These are phyloP conservation scores for Diceros bicornis DNA, from an alignment of 2,797 vertebrate species.

Conservation along the genomic window DNA sequence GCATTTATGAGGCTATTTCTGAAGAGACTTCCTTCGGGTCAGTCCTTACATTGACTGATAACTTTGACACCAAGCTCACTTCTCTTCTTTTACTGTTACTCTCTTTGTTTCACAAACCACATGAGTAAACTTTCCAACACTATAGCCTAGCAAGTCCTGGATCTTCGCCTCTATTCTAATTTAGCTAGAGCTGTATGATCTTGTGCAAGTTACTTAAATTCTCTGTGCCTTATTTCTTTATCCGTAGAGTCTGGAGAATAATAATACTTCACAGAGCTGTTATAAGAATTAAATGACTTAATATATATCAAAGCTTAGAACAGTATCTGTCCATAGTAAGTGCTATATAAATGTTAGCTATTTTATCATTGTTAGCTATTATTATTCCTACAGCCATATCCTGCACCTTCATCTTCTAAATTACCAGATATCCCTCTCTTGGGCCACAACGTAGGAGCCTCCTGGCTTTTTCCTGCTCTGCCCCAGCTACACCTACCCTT, in stretches of 20 bases:
- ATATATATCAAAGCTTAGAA: background rate
- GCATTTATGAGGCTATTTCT: background rate
- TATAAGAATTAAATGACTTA: background rate
- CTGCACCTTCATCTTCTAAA: background rate
- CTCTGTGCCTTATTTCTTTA: slow-evolving; percentile 58
- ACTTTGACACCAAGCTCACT: background rate
- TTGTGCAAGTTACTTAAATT: background rate
- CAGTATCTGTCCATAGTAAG: background rate
- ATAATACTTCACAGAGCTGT: background rate
- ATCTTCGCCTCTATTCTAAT: slow-evolving; percentile 2
- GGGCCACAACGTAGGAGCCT: background rate
- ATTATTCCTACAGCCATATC: background rate
- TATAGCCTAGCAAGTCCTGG: background rate
- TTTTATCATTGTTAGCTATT: background rate
- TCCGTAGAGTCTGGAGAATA: background rate
- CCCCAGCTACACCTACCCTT: background rate
- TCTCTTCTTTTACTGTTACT: background rate
- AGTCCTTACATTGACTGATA: background rate
- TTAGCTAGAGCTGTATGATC: slow-evolving; percentile 24
- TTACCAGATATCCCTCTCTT: background rate
- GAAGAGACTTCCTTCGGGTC: background rate
- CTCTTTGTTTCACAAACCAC: background rate
- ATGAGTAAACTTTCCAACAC: background rate
- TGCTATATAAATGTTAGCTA: background rate
- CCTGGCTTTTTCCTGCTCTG: background rate